phyloP scores from a whole-genome alignment of 2,113 vertebrate species.

The Trogon melanurus region DNA sequence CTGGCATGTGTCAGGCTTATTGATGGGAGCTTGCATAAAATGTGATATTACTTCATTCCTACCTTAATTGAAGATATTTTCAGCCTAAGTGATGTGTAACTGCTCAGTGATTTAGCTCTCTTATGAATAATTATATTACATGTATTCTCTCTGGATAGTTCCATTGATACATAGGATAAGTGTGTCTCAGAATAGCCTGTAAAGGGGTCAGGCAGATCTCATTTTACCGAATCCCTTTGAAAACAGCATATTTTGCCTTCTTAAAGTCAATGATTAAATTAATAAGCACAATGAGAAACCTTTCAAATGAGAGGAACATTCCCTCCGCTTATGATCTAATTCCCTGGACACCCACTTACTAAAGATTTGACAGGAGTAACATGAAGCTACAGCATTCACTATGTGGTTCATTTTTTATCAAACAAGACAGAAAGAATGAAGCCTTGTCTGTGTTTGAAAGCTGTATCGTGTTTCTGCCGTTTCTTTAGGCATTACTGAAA shows the following conservation, averaged over 20 bases:
- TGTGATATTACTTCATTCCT: conserved; percentile 64
- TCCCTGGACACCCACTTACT: conserved; percentile 60
- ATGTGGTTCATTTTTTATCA: conserved; percentile 57
- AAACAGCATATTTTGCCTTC: not conserved
- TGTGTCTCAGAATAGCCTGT: not conserved
- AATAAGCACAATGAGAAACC: conserved; percentile 38
- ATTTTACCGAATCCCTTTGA: not conserved
- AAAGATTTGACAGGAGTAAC: conserved; percentile 68
- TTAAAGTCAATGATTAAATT: not conserved
- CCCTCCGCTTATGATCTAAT: conserved; percentile 43
- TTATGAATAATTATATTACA: conserved; percentile 57
- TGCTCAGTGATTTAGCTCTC: conserved; percentile 28
- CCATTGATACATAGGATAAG: conserved; percentile 41
- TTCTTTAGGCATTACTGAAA: conserved; percentile 53
- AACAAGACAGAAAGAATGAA: conserved; percentile 67
- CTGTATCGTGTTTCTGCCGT: conserved; percentile 46
- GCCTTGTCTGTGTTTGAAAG: conserved; percentile 63
- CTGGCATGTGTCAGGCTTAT: conserved; percentile 64
- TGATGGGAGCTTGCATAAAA: conserved; percentile 67
- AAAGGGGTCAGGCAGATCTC: conserved; percentile 22
- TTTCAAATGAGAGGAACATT: conserved; percentile 35
- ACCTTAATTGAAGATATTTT: conserved; percentile 72
- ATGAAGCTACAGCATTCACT: conserved; percentile 55
- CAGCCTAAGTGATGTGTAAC: conserved; percentile 67
- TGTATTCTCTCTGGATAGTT: conserved; percentile 40